A percentile compares a stretch with the other conserved stretches of the same genome.
These are phyloP conservation scores for Lasioglossum vierecki DNA, from an alignment of 2,888 invertebrate species.

Conservation along the genomic window DNA sequence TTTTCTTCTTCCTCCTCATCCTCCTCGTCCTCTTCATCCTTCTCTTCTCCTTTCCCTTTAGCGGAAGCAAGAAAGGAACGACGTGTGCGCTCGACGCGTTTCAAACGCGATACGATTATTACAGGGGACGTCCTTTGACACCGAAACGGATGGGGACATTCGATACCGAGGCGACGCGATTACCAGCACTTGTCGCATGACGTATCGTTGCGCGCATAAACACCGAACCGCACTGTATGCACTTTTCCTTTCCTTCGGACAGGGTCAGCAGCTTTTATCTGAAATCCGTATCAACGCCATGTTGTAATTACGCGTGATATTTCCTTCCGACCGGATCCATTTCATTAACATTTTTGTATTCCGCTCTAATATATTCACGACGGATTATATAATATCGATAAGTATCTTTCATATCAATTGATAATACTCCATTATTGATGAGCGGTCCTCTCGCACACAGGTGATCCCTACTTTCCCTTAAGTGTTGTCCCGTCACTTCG, in stretches of 20 bases:
- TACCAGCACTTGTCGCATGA: not conserved
- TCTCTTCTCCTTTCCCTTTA: conserved; percentile 5
- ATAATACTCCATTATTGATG: not conserved
- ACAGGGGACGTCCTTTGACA: conserved; percentile 24
- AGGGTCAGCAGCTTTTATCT: not conserved
- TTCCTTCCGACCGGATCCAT: conserved; percentile 4
- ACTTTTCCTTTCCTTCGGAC: not conserved
- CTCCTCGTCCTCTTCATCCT: not conserved
- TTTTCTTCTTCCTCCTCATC: not conserved
- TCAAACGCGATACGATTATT: conserved; percentile 42
- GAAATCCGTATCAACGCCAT: not conserved
- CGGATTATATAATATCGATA: conserved; percentile 1
- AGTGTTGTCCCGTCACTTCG: not conserved
- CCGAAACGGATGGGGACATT: conserved; percentile 9
- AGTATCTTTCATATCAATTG: not conserved
- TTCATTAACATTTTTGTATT: not conserved
- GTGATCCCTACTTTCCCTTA: not conserved
- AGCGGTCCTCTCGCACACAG: not conserved
- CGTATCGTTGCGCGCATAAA: not conserved
- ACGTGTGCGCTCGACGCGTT: conserved; percentile 32
- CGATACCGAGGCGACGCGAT: conserved; percentile 14
- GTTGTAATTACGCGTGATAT: not conserved
- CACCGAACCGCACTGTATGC: not conserved
- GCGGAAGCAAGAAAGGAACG: not conserved
- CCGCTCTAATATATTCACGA: not conserved